Evolutionary conservation across 2,113 vertebrate species (phyloP), one percentile per base, ranked within the genome.

Genomic region (Morone saxatilis): DNA sequence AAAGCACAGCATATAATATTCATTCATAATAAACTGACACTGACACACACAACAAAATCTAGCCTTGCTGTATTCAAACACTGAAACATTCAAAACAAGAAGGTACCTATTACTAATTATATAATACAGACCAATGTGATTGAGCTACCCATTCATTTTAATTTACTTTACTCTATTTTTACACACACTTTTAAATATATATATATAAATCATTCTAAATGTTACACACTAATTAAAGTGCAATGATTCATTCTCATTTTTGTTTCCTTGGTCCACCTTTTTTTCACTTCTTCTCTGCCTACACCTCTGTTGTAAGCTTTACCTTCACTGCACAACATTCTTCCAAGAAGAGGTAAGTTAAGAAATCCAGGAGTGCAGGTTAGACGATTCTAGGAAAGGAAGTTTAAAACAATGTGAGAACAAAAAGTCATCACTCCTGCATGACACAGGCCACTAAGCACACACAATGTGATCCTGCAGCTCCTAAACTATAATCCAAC

Each of bases 1-100:
- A 25, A 40, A 66, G 25, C 40, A 72, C 3, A 69, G 10, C 22
- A 61, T 78, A 66, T 36, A 36, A 81, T 40, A 78, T 69, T 51
- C 1, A 50, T 73, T 78, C 47, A 56, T 12, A 62, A 9, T 41
- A 51, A 68, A 47, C 22, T 69, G 10, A 41, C 14, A 20, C 3
- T 7, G 31, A 31, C 19, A 41, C 60, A 7, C 51, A 14, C 20
- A 61, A 66, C 11, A 51, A 38, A 71, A 38, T 2, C 14, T 17
- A 51, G 11, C 10, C 9, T 43, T 68, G 45, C 6, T 38, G 54
- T 13, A 16, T 73, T 72, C 59, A 36, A 82, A 53, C 13, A 63
- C 0, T 12, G 11, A 63, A 36, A 51, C 4, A 40, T 56, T 70
- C 20, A 61, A 62, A 66, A 31, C 19, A 70, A 5, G 8, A 50